A percentile compares a stretch with the other conserved stretches of the same genome.
phyloP scores from a whole-genome alignment of 2,888 invertebrate genomes.

The Sphinx pinastri region DNA sequence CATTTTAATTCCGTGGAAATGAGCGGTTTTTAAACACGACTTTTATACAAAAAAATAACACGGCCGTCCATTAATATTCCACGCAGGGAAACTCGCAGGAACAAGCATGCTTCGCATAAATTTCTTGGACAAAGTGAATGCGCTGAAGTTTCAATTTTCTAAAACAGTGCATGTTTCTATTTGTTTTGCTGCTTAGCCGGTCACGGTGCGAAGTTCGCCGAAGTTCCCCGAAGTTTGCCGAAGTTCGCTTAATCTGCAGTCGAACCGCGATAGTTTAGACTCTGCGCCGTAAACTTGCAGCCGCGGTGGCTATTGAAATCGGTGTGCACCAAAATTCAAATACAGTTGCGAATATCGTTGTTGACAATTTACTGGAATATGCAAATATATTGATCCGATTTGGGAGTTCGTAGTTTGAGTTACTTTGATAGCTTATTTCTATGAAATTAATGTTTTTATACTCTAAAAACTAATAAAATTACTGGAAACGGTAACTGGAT shows the following conservation, averaged over 20 bases:
- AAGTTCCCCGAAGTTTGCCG: constrained; percentile 45
- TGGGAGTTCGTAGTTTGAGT: too few species aligned
- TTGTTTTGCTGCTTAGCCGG: constrained; percentile 49
- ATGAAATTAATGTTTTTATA: too few species aligned
- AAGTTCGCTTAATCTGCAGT: constrained; percentile 42
- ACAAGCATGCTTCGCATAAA: constrained; percentile 46
- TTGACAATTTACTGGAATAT: constrained; percentile 2
- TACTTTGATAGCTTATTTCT: too few species aligned
- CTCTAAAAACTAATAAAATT: too few species aligned
- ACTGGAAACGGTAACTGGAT: too few species aligned
- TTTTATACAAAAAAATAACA: background rate
- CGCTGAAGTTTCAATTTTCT: constrained; percentile 39
- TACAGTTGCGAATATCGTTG: constrained; percentile 1
- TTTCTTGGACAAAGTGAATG: constrained; percentile 35
- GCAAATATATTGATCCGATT: background rate
- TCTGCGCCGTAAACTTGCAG: constrained; percentile 37
- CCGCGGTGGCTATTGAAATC: constrained; percentile 29
- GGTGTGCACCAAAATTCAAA: constrained; percentile 25
- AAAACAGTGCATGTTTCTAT: constrained; percentile 43
- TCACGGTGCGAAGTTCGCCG: constrained; percentile 30
- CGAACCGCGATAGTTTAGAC: constrained; percentile 24
- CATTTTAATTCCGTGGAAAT: constrained; percentile 15
- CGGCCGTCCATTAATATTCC: constrained; percentile 19
- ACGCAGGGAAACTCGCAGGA: constrained; percentile 32
- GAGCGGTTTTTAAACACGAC: constrained; percentile 8